Percentiles rank a stretch among this genome's conserved stretches.
Conservation (phyloP, 1,140 invertebrate genomes). For the Drosophila mauritiana region DNA sequence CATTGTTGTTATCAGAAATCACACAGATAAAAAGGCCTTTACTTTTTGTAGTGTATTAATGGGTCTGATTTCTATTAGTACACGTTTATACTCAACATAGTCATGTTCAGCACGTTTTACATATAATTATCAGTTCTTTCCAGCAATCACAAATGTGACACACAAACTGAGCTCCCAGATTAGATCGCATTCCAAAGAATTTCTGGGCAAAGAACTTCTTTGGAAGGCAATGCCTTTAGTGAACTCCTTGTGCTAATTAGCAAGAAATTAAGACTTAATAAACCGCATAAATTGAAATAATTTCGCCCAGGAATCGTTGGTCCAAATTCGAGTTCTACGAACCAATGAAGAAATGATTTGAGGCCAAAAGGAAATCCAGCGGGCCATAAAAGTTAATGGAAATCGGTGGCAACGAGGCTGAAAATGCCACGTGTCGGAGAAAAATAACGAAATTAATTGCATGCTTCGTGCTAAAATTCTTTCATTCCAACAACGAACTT, state of each 20-base stretch:
- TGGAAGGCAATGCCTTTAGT: conserved; percentile 1
- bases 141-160: neutral
- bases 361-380: conserved; percentile 24
- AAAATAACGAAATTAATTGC: conserved; percentile 59
- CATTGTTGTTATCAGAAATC: neutral
- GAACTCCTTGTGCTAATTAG: conserved; percentile 25
- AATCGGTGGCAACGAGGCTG: neutral
- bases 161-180: conserved; percentile 3
- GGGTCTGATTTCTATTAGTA: neutral
- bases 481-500: conserved; percentile 19
- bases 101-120: neutral
- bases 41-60: neutral
- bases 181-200: conserved; percentile 1
- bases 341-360: conserved; percentile 28
- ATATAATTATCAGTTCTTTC: neutral
- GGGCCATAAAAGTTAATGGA: conserved; percentile 38
- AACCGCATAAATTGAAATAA: conserved; percentile 32
- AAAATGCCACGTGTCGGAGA: conserved; percentile 29
- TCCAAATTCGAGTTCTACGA: conserved; percentile 26
- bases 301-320: conserved; percentile 2
- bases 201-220: neutral
- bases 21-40: neutral
- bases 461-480: conserved; percentile 73
- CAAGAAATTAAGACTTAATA: conserved; percentile 39
- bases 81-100: neutral